A percentile compares a stretch with the other conserved stretches of the same genome.
These are phyloP conservation scores for Takifugu ocellatus DNA, from an alignment of 2,797 vertebrate genomes.

Conservation along the genomic window DNA sequence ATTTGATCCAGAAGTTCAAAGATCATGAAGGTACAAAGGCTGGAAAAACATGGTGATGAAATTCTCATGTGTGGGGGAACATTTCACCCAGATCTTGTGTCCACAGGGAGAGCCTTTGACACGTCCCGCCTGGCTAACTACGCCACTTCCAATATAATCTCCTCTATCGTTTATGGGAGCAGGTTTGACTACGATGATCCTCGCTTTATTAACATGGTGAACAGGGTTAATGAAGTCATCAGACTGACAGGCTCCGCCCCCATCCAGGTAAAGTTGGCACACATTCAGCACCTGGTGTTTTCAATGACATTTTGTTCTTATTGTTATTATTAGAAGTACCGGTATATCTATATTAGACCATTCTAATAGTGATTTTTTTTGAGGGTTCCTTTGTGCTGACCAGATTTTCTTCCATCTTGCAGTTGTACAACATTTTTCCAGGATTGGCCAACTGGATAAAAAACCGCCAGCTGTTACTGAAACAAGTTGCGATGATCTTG, in stretches of 20 bases:
- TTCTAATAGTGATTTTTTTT: too few species aligned
- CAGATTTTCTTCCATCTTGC: background rate
- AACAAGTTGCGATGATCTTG: rapidly evolving
- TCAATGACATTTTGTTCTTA: too few species aligned
- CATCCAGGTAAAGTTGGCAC: constrained; percentile 44
- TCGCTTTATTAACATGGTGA: constrained; percentile 50
- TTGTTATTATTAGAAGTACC: too few species aligned
- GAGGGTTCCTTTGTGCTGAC: background rate
- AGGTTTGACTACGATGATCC: constrained; percentile 71
- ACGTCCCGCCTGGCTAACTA: constrained; percentile 32
- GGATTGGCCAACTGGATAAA: constrained; percentile 40
- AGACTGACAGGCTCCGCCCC: constrained; percentile 21
- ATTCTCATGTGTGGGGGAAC: background rate
- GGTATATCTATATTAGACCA: too few species aligned
- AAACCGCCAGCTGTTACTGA: constrained; percentile 12
- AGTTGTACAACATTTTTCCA: constrained; percentile 67
- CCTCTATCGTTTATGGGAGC: constrained; percentile 65
- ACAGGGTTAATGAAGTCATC: constrained; percentile 38
- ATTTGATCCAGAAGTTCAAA: constrained; percentile 61
- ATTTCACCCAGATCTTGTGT: background rate
- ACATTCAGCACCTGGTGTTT: background rate
- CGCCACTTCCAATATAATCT: constrained; percentile 72
- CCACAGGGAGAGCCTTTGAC: constrained; percentile 52
- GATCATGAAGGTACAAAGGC: constrained; percentile 54
- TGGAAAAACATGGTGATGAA: background rate